Evolutionary conservation across 2,113 vertebrate species (phyloP), one percentile per base, ranked within the genome.

Genomic region (Empidonax traillii): DNA sequence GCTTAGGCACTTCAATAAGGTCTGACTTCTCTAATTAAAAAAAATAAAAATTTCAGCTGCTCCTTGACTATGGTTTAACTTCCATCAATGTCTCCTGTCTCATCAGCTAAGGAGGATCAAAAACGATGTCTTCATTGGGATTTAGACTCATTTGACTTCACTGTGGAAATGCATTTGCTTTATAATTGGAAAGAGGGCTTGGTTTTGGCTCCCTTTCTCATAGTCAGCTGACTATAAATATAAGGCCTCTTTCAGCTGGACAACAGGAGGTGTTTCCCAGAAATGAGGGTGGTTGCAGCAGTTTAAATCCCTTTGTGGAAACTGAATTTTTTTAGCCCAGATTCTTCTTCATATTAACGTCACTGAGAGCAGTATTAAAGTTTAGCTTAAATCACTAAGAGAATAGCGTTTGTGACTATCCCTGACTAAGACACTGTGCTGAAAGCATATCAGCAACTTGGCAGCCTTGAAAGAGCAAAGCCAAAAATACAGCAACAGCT

Each of bases 401-500:
- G 21, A 73, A 16, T 74, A 84, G 10, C 2, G 37, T 35, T 86
- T 39, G 8, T 49, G 62, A 47, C 44, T 79, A 19, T 43, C 39
- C 9, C 24, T 23, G 17, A 69, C 35, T 69, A 83, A 82, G 91
- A 43, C 9, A 27, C n/a, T 81, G 14, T 71, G 33, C 33, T 79
- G 37, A 93, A 92, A 82, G 20, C 14, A 43, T 19, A 86, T 28
- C 22, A 75, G 47, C 47, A 89, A 52, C 76, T 76, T 1, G 0
- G 8, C 28, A 87, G 41, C n/a, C 51, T 79, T 86, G 23, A 85
- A 72, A 83, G 13, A 83, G 37, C 51, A 90, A 79, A 72, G 41
- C 56, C 69, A 87, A 79, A 89, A 96, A 88, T 77, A 74, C 19
- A 58, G 39, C 52, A 84, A 73, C 79, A 96, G 85, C 83, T 96